phyloP scores from a whole-genome alignment of 2,797 vertebrate genomes.

The Pseudomugil tenellus region DNA sequence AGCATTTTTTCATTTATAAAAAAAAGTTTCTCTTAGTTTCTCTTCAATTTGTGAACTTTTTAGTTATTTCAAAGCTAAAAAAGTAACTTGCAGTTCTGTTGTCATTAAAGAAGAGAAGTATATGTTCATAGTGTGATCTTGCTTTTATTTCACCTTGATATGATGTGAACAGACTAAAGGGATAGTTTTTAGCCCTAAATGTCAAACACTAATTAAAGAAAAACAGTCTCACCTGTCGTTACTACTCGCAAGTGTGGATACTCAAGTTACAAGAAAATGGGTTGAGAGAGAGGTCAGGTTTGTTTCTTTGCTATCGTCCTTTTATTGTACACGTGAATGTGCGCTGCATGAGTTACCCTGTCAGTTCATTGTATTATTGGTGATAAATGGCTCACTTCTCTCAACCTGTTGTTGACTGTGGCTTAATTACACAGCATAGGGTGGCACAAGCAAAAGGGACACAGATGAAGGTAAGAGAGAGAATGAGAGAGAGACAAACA shows the following conservation, averaged over 20 bases:
- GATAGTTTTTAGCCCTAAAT: background rate
- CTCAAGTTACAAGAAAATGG: constrained; percentile 39
- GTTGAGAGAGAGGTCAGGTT: constrained; percentile 51
- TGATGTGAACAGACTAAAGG: too few relatives aligned
- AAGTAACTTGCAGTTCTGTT: too few relatives aligned
- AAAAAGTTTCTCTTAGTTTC: too few relatives aligned
- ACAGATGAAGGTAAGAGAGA: constrained; percentile 14
- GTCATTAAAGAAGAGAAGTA: too few relatives aligned
- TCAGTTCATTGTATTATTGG: constrained; percentile 53
- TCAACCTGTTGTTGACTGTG: constrained; percentile 44
- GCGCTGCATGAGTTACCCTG: constrained; percentile 27
- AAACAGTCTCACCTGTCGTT: constrained; percentile 16
- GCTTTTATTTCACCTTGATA: too few relatives aligned
- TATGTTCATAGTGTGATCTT: too few relatives aligned
- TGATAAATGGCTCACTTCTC: constrained; percentile 62
- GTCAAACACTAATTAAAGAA: background rate
- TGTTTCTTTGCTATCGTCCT: constrained; percentile 60
- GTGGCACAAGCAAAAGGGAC: background rate
- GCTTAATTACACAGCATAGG: constrained; percentile 7
- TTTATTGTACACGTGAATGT: constrained; percentile 42
- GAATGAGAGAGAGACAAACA: background rate
- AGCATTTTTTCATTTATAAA: too few relatives aligned
- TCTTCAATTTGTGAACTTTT: too few relatives aligned
- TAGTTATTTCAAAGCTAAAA: too few relatives aligned
- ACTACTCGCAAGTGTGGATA: constrained; percentile 8